Evolutionary conservation across 1,140 invertebrate genomes (phyloP).

Genomic region (Diuraphis noxia): DNA sequence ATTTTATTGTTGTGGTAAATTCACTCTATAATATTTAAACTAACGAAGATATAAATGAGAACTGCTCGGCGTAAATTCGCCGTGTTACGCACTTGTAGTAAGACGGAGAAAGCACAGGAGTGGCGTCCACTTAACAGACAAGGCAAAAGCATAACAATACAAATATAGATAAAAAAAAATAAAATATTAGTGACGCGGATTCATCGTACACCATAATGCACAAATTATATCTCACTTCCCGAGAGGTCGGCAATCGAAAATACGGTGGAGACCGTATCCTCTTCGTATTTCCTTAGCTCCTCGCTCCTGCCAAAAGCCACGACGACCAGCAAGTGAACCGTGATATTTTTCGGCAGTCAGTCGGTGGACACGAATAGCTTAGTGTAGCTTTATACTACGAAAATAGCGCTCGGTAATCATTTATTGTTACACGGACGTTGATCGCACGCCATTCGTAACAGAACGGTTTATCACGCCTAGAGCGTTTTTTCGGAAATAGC

Average conservation of each 20-base stretch:
- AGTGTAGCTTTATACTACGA: background rate
- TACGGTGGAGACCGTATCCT: background rate
- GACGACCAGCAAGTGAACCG: background rate
- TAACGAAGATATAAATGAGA: background rate
- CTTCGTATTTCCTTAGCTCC: background rate
- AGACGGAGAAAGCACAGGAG: background rate
- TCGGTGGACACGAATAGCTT: background rate
- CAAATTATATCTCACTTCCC: slow-evolving; percentile 8
- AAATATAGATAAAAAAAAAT: background rate
- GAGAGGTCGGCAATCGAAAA: background rate
- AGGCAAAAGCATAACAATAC: background rate
- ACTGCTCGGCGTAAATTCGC: background rate
- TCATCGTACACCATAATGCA: background rate
- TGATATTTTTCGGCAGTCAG: background rate
- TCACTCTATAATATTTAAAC: background rate
- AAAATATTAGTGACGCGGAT: background rate
- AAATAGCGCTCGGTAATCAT: background rate
- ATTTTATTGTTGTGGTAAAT: background rate
- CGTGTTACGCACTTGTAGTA: background rate
- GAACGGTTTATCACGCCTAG: background rate
- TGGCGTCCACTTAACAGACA: background rate
- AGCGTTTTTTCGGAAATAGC: background rate
- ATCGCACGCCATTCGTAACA: too few relatives aligned
- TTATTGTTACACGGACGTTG: background rate
- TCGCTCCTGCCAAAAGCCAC: background rate